phyloP scores from a whole-genome alignment of 2,113 vertebrate genomes.

The Herpetotheres cachinnans region DNA sequence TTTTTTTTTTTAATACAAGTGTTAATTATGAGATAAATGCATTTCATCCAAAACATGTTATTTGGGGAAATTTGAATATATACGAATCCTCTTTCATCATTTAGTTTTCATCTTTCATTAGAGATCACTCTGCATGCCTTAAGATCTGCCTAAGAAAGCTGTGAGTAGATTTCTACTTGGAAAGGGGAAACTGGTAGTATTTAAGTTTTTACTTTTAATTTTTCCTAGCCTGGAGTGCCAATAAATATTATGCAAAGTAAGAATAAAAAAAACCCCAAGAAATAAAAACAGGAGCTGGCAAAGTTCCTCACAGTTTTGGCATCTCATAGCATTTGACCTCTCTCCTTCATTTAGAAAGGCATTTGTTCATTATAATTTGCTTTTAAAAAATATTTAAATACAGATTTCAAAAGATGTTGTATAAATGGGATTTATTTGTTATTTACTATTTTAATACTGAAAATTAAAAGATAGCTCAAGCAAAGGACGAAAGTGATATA shows the following conservation, averaged over 20 bases:
- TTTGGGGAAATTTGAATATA: neutral
- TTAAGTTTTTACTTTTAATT: neutral
- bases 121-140: neutral
- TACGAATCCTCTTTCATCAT: neutral
- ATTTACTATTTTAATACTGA: neutral
- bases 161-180: neutral
- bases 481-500: neutral
- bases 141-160: neutral
- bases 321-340: neutral
- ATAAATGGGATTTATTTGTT: neutral
- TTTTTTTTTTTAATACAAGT: neutral
- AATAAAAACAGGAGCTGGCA: neutral
- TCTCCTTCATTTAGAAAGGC: neutral
- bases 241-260: neutral
- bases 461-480: neutral
- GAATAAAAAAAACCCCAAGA: neutral
- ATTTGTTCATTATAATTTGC: neutral
- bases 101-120: neutral
- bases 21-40: neutral
- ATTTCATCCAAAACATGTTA: neutral
- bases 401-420: neutral
- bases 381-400: neutral
- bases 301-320: neutral
- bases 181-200: neutral
- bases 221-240: neutral